Percentiles rank a stretch among this genome's conserved stretches.
phyloP scores from a whole-genome alignment of 2,797 vertebrate genomes.

The Babyrousa celebensis region DNA sequence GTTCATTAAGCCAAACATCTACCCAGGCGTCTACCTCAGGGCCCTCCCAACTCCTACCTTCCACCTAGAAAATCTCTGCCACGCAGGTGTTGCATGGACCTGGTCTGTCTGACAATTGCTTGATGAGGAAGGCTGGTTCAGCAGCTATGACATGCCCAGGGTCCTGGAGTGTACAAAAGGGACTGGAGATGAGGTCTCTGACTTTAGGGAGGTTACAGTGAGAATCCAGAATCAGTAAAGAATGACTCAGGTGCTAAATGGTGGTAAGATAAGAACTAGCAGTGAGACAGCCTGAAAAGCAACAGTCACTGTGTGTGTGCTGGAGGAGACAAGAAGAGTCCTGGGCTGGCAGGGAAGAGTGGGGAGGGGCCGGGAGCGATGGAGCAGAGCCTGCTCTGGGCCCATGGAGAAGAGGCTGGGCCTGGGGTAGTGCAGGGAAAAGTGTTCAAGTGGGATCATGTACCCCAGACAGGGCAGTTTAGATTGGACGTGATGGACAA shows the following conservation, averaged over 20 bases:
- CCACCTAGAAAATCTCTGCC: background rate
- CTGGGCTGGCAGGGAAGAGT: background rate
- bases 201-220: background rate
- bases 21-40: fast-evolving
- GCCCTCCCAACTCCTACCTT: background rate
- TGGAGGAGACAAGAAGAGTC: fast-evolving
- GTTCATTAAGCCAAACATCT: background rate
- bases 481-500: background rate
- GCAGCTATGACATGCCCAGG: too few species aligned
- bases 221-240: background rate
- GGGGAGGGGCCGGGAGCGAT: background rate
- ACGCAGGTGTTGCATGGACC: background rate
- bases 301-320: background rate
- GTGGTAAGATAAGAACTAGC: background rate
- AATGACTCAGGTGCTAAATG: background rate
- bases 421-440: fast-evolving
- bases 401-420: background rate
- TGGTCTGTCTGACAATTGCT: background rate
- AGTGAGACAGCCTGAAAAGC: background rate
- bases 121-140: background rate
- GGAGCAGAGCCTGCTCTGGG: too few species aligned
- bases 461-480: background rate
- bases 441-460: background rate
- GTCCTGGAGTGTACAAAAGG: too few species aligned
- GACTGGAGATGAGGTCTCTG: too few species aligned